Conservation (phyloP, 2,888 invertebrate species). For the Ophion slaviceki region DNA sequence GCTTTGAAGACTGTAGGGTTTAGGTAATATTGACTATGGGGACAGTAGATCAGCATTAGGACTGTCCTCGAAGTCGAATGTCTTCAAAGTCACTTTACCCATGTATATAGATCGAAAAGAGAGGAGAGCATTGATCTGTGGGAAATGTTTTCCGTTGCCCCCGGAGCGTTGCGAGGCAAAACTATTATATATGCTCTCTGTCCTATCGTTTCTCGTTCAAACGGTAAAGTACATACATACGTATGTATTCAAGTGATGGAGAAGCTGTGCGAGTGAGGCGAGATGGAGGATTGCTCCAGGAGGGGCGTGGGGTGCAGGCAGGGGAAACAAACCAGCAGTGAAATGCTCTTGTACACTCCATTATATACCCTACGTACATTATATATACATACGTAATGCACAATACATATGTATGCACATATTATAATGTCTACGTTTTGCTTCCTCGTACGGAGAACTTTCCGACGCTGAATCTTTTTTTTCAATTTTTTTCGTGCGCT, state of each 20-base stretch:
- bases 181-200: constrained; percentile 46
- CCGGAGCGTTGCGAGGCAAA: constrained; percentile 55
- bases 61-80: neutral
- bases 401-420: constrained; percentile 54
- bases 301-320: neutral
- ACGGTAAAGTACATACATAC: constrained; percentile 62
- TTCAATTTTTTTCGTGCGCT: neutral
- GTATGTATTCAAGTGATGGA: constrained; percentile 46
- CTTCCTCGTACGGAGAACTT: constrained; percentile 10
- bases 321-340: constrained; percentile 40
- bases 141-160: constrained; percentile 66
- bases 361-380: constrained; percentile 47
- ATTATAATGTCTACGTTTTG: constrained; percentile 30
- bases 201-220: constrained; percentile 59
- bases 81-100: neutral
- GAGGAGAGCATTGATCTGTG: constrained; percentile 63
- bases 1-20: neutral
- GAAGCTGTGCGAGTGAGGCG: constrained; percentile 29
- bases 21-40: neutral
- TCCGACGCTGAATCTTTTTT: neutral
- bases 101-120: constrained; percentile 26
- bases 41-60: neutral
- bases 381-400: constrained; percentile 42
- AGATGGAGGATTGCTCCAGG: constrained; percentile 3
- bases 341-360: constrained; percentile 54